Conservation (phyloP, 2,888 invertebrate species). For the Pelosia muscerda region DNA sequence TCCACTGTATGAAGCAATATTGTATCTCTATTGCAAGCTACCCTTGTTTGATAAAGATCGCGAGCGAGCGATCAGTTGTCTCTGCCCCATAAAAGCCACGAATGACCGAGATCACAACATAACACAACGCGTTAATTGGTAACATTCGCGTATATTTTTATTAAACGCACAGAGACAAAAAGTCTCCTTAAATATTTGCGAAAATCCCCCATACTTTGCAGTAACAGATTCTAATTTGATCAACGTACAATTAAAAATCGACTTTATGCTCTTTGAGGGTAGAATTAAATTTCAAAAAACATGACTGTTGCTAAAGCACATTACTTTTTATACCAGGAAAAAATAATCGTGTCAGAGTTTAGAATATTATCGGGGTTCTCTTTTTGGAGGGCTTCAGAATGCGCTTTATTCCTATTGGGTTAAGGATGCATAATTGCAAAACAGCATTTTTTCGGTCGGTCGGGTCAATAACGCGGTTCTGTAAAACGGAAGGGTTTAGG, state of each 20-base stretch:
- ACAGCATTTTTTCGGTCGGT: conserved; percentile 36
- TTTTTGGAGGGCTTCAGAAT: conserved; percentile 50
- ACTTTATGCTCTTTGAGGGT: conserved; percentile 49
- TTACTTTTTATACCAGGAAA: conserved; percentile 74
- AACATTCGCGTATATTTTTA: conserved; percentile 46
- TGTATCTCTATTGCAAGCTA: conserved; percentile 21
- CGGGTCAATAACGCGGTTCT: conserved; percentile 47
- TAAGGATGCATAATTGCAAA: conserved; percentile 40
- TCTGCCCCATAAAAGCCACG: background rate
- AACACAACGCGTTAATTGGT: conserved; percentile 41
- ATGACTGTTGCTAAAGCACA: conserved; percentile 51
- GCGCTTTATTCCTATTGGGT: conserved; percentile 51
- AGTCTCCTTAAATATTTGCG: conserved; percentile 50
- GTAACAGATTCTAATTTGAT: conserved; percentile 58
- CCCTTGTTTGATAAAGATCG: conserved; percentile 24
- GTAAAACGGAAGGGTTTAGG: conserved; percentile 44
- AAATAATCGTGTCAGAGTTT: conserved; percentile 68
- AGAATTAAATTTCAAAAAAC: conserved; percentile 47
- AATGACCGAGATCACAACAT: conserved; percentile 26
- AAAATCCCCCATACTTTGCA: conserved; percentile 49
- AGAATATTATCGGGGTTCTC: conserved; percentile 66
- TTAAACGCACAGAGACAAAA: conserved; percentile 51
- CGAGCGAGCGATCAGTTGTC: conserved; percentile 20
- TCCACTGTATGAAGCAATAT: conserved; percentile 13
- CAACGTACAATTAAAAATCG: conserved; percentile 47